A percentile compares a stretch with the other conserved stretches of the same genome.
Conservation (phyloP, 2,113 vertebrate genomes). For the Larimichthys polyactis region DNA sequence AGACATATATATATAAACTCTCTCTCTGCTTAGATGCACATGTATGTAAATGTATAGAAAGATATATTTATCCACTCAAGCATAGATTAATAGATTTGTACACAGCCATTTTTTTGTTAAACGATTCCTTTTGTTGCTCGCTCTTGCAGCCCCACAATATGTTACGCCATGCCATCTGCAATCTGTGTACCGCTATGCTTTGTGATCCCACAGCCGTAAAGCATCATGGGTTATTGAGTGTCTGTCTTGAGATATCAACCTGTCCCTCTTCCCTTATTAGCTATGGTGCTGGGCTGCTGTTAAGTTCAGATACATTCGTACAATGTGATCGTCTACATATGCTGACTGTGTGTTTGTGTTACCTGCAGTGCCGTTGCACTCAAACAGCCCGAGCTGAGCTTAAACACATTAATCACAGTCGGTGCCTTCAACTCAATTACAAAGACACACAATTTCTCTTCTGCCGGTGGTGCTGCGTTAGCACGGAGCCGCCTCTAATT, state of each 20-base stretch:
- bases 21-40: no score
- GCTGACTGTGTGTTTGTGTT: slow-evolving; percentile 67
- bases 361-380: slow-evolving; percentile 56
- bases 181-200: slow-evolving; percentile 44
- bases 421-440: slow-evolving; percentile 71
- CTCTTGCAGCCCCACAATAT: slow-evolving; percentile 52
- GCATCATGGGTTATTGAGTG: slow-evolving; percentile 64
- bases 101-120: slow-evolving; percentile 44
- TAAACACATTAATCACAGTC: slow-evolving; percentile 78
- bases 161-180: slow-evolving; percentile 33
- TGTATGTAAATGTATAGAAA: background rate
- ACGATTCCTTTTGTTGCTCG: slow-evolving; percentile 48
- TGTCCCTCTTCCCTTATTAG: slow-evolving; percentile 50
- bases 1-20: slow-evolving; percentile 1
- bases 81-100: slow-evolving; percentile 29
- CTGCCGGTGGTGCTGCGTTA: slow-evolving; percentile 53
- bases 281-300: slow-evolving; percentile 43
- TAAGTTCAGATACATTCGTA: slow-evolving; percentile 27
- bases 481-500: slow-evolving; percentile 62
- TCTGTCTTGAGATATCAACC: slow-evolving; percentile 55
- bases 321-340: slow-evolving; percentile 29
- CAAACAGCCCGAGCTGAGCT: slow-evolving; percentile 49
- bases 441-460: slow-evolving; percentile 71
- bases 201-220: slow-evolving; percentile 49
- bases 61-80: background rate